Evolutionary conservation across 2,113 vertebrate species (phyloP), one percentile per base, ranked within the genome.

Genomic region (Leucosticte australis): DNA sequence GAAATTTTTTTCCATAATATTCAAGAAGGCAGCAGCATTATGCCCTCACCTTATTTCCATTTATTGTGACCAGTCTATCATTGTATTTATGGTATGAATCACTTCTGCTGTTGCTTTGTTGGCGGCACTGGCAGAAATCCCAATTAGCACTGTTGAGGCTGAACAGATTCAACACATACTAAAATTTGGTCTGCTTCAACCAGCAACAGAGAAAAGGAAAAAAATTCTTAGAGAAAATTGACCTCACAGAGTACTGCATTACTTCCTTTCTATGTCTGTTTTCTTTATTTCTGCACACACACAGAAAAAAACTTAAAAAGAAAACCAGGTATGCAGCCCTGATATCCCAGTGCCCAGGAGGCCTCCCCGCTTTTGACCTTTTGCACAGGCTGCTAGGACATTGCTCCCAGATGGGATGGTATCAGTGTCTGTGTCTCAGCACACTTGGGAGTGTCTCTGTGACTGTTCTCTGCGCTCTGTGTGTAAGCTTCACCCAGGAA

Each of bases 401-500:
- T 20, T n/a, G 18, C 10, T 79, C 62, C 65, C 41, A 30, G 14
- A 22, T 19, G n/a, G 52, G 30, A 62, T 0, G 0, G 35, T 26
- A 71, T 60, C n/a, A 64, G 42, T 5, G 13, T 21, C 46, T 56
- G 42, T 31, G 23, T 22, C 56, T 50, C 64, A 68, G 39, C 55
- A 30, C 35, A 39, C 21, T 55, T 39, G 11, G 49, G 62, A 77
- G 35, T 0, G 0, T 20, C 18, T 37, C 39, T 49, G 8, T 10
- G n/a, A 24, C 53, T 65, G 10, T 37, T 64, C 23, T 44, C 33
- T 44, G 17, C 18, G 31, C 37, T 52, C 55, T 33, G 21, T 49
- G 13, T 9, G 17, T 11, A 31, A 70, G 41, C 33, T 84, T 17
- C 5, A 2, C 64, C 28, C 0, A 0, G 24, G 41, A 92, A 52